phyloP scores from a whole-genome alignment of 2,888 invertebrate species.

The Drosophila recens region DNA sequence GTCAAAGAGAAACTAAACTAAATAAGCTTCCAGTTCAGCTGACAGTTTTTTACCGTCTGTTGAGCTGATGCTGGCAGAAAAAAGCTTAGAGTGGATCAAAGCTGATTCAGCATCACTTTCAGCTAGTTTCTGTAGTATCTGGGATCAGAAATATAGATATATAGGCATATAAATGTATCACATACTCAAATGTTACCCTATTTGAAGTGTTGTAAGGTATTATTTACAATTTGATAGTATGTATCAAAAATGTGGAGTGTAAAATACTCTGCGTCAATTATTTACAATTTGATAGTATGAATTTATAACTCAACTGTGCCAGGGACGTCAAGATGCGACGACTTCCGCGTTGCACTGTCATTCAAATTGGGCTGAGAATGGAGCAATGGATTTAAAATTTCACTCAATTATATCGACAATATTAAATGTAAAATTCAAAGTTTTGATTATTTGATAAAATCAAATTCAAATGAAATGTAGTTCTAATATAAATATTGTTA shows the following conservation, averaged over 20 bases:
- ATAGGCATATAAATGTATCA: neutral
- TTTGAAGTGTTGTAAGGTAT: neutral
- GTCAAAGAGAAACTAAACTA: no score
- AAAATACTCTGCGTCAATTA: neutral
- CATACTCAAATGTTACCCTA: neutral
- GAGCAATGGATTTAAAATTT: neutral
- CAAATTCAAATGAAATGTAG: neutral
- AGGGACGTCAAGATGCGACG: slow-evolving; percentile 3
- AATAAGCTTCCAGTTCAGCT: neutral
- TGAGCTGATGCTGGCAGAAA: neutral
- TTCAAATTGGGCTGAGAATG: neutral
- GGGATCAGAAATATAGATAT: neutral
- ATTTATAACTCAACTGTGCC: slow-evolving; percentile 1
- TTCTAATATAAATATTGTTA: neutral
- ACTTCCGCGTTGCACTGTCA: neutral
- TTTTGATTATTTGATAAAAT: neutral
- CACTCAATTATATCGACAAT: neutral
- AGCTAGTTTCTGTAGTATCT: neutral
- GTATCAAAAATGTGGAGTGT: neutral
- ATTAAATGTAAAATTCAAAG: neutral
- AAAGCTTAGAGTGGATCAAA: neutral
- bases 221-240: neutral
- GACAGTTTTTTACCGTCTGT: neutral
- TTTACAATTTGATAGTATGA: neutral
- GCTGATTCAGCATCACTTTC: neutral